Evolutionary conservation across 2,113 vertebrate species (phyloP).

Genomic region (Entelurus aequoreus): DNA sequence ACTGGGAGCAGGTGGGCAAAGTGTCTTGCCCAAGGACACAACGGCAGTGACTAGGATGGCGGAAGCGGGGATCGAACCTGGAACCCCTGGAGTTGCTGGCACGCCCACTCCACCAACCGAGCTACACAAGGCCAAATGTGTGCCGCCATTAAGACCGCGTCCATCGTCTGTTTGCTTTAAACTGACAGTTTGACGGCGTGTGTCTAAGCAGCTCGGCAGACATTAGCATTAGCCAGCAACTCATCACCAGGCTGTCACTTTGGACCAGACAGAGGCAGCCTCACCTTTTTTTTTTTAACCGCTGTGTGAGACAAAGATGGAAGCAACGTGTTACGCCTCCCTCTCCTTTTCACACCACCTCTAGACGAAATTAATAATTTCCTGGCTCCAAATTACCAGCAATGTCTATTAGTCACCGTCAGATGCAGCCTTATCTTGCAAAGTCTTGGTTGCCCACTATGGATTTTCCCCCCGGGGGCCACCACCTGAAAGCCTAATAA

Average conservation of each 20-base stretch:
- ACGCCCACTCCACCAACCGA: too few species aligned
- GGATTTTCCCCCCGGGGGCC: slow-evolving; percentile 21
- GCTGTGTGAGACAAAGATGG: slow-evolving; percentile 17
- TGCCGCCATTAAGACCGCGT: not conserved
- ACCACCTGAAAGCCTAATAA: slow-evolving; percentile 38
- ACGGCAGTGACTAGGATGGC: too few species aligned
- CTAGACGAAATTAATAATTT: slow-evolving; percentile 30
- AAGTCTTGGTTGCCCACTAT: slow-evolving; percentile 15
- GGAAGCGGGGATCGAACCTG: too few species aligned
- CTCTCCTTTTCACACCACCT: not conserved
- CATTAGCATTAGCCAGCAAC: slow-evolving; percentile 51
- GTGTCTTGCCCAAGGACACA: too few species aligned
- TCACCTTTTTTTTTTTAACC: not conserved
- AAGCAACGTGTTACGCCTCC: not conserved
- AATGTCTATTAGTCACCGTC: slow-evolving; percentile 35
- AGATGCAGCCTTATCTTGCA: slow-evolving; percentile 17
- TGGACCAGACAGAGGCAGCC: slow-evolving; percentile 19
- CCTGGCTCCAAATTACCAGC: slow-evolving; percentile 27
- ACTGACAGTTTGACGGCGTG: slow-evolving; percentile 48
- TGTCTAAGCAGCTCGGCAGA: slow-evolving; percentile 45
- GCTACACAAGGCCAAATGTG: not conserved
- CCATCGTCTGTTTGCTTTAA: slow-evolving; percentile 13
- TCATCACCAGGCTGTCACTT: slow-evolving; percentile 44
- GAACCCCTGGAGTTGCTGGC: too few species aligned
- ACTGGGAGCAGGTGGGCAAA: too few species aligned